Evolutionary conservation across 2,113 vertebrate species (phyloP).

Genomic region (Eudyptes chrysolophus): DNA sequence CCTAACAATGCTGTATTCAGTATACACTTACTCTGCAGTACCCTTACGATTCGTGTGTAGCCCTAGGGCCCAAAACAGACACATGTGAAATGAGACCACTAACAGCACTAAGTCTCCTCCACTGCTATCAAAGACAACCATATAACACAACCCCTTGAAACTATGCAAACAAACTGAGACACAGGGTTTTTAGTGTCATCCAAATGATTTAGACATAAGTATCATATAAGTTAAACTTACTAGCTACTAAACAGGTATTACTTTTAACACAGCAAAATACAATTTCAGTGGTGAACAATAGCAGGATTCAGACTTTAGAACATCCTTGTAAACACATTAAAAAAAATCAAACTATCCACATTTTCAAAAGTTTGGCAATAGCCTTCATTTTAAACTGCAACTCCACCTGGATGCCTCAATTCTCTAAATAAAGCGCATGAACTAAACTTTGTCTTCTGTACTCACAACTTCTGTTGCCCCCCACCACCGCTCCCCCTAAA

Average conservation of each 20-base stretch:
- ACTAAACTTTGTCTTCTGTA: not conserved
- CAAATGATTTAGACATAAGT: not conserved
- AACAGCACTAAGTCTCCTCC: not conserved
- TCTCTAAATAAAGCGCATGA: not conserved
- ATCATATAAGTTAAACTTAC: not conserved
- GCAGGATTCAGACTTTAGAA: not conserved
- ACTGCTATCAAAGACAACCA: not conserved
- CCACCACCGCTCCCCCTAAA: not conserved
- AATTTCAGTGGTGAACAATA: not conserved
- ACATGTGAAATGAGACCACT: not conserved
- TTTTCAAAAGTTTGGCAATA: not conserved
- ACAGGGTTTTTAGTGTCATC: not conserved
- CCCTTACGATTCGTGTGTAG: accelerated
- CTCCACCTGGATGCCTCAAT: not conserved
- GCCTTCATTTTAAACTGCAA: not conserved
- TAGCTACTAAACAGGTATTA: not conserved
- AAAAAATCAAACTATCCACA: not conserved
- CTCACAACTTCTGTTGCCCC: accelerated
- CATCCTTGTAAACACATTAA: not conserved
- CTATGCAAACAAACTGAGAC: not conserved
- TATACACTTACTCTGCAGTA: not conserved
- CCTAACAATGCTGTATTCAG: not conserved
- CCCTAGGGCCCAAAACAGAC: too few species aligned
- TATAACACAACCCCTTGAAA: not conserved
- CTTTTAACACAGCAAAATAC: not conserved